Base-by-base conservation (phyloP, 2,888 invertebrate species). In the Zootermopsis nevadensis region DNA sequence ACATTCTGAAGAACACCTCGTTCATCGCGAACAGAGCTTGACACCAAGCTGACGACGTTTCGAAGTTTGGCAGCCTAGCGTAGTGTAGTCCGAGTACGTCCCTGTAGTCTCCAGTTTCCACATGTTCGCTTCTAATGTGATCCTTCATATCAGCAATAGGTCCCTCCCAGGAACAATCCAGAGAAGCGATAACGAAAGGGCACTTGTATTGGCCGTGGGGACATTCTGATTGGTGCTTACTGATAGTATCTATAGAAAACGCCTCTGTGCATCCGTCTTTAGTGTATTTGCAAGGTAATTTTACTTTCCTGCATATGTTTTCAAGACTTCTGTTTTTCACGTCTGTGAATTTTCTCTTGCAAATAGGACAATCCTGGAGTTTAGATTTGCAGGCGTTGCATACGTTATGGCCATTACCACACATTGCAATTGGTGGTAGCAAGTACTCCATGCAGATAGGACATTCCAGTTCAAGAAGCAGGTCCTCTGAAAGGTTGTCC, bases 391-490 rank as follows among this genome's bases (percentile, higher is more conserved):
- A 74, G 15, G 10, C n/a, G 24, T n/a, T 74, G 38, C 74, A 74
- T 8, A 38, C 10, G 31, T 24, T 74, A 27, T 74, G 74, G 4
- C 74, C 74, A 74, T 74, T 74, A 0, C 0, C 24, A 24, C 74
- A 74, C n/a, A 74, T 10, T 38, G 22, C n/a, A 6, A 74, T 74
- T 10, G 74, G 74, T 38, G 74, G 74, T 10, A 74, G n/a, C 74
- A 74, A 38, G 33, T 74, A 74, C 15, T 74, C 74, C 74, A 38
- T 74, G 38, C 74, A 74, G 8, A 74, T 38, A 33, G 74, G 74
- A 42, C 74, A 74, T n/a, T 74, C 74, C 38, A 74, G 24, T 24
- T 74, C 74, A n/a, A 19, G 35, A 6, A 74, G 74, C 24, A 74
- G 33, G 4, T 72, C 35, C n/a, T 72, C 35, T 12, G 72, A 72